These are phyloP conservation scores for Metopolophium dirhodum DNA, from an alignment of 1,140 invertebrate genomes.

Conservation along the genomic window DNA sequence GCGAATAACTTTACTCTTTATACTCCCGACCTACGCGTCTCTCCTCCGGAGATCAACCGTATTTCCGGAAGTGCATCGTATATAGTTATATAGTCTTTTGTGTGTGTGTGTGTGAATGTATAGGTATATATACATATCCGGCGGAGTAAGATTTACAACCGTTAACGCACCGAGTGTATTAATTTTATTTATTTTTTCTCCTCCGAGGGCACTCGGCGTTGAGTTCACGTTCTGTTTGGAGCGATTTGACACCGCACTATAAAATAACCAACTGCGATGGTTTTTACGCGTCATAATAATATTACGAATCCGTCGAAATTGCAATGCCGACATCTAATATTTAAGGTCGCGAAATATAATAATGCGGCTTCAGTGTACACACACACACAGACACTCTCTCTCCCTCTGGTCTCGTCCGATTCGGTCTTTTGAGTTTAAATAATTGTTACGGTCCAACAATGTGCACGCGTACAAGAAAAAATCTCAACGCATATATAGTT, in stretches of 20 bases:
- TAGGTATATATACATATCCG: background rate
- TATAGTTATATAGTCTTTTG: background rate
- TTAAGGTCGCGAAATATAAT: background rate
- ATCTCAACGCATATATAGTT: background rate
- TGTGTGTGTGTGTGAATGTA: background rate
- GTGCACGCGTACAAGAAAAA: background rate
- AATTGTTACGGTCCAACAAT: background rate
- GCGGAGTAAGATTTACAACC: background rate
- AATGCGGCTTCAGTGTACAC: background rate
- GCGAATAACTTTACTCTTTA: background rate
- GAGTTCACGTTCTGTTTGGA: background rate
- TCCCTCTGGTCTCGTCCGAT: background rate
- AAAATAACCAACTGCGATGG: background rate
- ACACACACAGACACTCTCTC: too few relatives aligned
- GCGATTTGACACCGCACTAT: background rate
- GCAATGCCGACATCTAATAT: background rate
- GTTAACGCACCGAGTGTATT: constrained; percentile 18
- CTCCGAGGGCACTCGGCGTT: background rate
- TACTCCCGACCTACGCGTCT: background rate
- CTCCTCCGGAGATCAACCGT: background rate
- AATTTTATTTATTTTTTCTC: constrained; percentile 30
- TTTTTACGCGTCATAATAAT: too few relatives aligned
- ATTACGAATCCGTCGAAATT: background rate
- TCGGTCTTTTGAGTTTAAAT: background rate
- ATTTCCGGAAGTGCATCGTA: constrained; percentile 11